Evolutionary conservation across 2,888 invertebrate genomes (phyloP), one percentile per base, ranked within the genome.

Genomic region (Teleiodes luculella): DNA sequence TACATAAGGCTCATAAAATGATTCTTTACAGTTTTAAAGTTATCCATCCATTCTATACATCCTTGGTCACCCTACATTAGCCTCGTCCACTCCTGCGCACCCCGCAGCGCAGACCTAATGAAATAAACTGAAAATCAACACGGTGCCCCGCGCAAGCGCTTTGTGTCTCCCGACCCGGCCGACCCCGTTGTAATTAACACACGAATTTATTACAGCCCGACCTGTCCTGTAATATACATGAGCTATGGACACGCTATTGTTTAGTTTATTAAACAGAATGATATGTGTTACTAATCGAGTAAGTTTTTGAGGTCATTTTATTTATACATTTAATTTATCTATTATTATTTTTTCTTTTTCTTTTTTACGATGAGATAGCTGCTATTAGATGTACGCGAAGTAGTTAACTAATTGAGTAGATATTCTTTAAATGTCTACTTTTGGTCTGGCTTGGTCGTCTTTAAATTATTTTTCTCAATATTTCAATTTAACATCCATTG

Each of bases 101-200:
- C 89, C 90, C 82, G 88, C 83, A 68, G 90, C 76, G 89, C 70
- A 65, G 73, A 74, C 81, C 86, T 90, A 90, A 90, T 90, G 90
- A 90, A 90, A 90, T 90, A 90, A 89, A 88, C 89, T 87, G 87
- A 90, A 90, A 90, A 87, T 88, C 90, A 90, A 90, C 90, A 90
- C 83, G 79, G 76, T 60, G 70, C 69, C 68, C 64, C 66, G 70
- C 65, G 65, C 65, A 55, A 6, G 49, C 62, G 56, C 43, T 73
- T 76, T 76, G 76, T 74, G 55, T 46, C 61, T 55, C 61, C 67
- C 72, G 66, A 68, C 72, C 65, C 62, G 56, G 62, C 66, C 72
- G 69, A 72, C 78, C 83, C 81, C 84, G 80, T 83, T 80, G 82
- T 82, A 84, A 88, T 87, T 87, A 87, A 83, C 79, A 75, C 78